phyloP scores from a whole-genome alignment of 2,888 invertebrate genomes.

The Caradrina clavipalpis region DNA sequence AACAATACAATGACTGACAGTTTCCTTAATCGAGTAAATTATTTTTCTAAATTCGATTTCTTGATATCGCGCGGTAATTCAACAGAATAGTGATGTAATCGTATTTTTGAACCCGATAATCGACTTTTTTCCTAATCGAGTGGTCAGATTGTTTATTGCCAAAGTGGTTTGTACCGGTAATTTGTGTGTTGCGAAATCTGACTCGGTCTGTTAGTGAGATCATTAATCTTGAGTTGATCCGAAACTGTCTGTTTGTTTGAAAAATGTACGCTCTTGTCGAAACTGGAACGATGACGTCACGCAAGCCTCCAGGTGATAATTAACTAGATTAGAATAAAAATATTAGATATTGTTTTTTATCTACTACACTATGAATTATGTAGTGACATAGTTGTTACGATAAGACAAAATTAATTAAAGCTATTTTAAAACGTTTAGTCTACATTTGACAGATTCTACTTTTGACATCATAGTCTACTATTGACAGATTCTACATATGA shows the following conservation, averaged over 20 bases:
- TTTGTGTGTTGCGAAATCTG: constrained; percentile 81
- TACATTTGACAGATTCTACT: no score
- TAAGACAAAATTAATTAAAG: constrained; percentile 54
- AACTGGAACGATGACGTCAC: constrained; percentile 75
- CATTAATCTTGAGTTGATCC: constrained; percentile 83
- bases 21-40: constrained; percentile 47
- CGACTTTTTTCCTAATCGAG: constrained; percentile 70
- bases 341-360: constrained; percentile 59
- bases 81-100: constrained; percentile 69
- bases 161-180: constrained; percentile 78
- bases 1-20: constrained; percentile 35
- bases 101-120: constrained; percentile 62
- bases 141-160: constrained; percentile 78
- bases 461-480: no score
- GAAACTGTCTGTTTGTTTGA: constrained; percentile 83
- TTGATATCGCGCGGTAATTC: constrained; percentile 45
- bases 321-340: constrained; percentile 64
- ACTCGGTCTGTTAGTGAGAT: constrained; percentile 79
- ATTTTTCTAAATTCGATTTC: constrained; percentile 46
- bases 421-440: no score
- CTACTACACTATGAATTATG: constrained; percentile 54
- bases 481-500: no score
- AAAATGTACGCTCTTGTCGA: constrained; percentile 75
- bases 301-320: constrained; percentile 68
- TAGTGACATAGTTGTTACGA: constrained; percentile 49